Evolutionary conservation across 1,140 invertebrate genomes (phyloP).

Genomic region (Zaprionus capensis): DNA sequence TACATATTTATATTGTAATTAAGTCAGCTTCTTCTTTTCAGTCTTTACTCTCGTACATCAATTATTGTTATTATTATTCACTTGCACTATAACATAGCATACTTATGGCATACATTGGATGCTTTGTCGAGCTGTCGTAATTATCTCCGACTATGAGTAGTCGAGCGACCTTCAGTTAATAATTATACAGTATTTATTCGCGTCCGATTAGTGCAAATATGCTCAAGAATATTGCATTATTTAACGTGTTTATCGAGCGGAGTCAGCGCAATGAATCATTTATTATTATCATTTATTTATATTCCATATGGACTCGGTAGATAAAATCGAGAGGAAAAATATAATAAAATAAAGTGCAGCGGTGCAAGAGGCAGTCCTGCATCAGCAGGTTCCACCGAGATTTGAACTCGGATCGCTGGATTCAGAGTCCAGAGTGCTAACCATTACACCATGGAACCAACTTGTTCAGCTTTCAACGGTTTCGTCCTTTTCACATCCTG

Average conservation of each 20-base stretch:
- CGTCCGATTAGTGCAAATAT: not conserved
- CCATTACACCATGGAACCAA: slow-evolving; percentile 94
- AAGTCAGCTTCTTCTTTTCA: not conserved
- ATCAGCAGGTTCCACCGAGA: slow-evolving; percentile 90
- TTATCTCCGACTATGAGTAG: not conserved
- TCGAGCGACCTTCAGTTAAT: not conserved
- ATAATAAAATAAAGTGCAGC: not conserved
- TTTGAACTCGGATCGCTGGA: slow-evolving; percentile 95
- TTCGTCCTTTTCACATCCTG: slow-evolving; percentile 38
- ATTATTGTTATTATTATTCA: not conserved
- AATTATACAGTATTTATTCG: slow-evolving; percentile 8
- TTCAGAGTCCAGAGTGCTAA: slow-evolving; percentile 96
- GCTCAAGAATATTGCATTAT: slow-evolving; percentile 8
- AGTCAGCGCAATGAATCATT: slow-evolving; percentile 22
- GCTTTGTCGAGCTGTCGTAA: slow-evolving; percentile 2
- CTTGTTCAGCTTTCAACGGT: slow-evolving; percentile 35
- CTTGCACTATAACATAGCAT: slow-evolving; percentile 5
- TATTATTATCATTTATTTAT: no score
- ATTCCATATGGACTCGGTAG: not conserved
- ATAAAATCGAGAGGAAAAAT: not conserved
- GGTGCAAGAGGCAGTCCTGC: not conserved
- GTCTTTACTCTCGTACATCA: no score
- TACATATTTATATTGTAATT: not conserved
- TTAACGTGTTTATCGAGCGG: slow-evolving; percentile 7
- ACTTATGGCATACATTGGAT: slow-evolving; percentile 8